Percentiles rank a stretch among this genome's conserved stretches.
These are phyloP conservation scores for Hylyphantes graminicola DNA, from an alignment of 1,140 invertebrate genomes.

Conservation along the genomic window DNA sequence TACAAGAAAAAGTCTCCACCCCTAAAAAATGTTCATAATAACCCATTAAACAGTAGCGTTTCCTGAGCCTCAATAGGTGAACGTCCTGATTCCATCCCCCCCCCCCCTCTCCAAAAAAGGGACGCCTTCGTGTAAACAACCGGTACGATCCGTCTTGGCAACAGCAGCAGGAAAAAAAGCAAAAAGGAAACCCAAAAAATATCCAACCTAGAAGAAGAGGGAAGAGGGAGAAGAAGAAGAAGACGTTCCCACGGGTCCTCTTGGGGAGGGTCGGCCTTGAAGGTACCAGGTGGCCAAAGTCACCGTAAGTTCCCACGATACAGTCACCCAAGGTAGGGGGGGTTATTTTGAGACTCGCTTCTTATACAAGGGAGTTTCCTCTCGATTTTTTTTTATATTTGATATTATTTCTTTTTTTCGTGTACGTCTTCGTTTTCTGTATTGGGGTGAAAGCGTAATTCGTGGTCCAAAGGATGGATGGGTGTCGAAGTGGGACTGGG, in stretches of 20 bases:
- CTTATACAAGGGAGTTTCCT: slow-evolving; percentile 17
- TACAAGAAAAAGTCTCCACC: too few relatives aligned
- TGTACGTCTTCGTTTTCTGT: slow-evolving; percentile 2
- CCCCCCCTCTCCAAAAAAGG: slow-evolving; percentile 1
- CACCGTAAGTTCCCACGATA: slow-evolving; percentile 57
- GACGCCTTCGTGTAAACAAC: slow-evolving; percentile 56
- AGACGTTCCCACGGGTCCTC: slow-evolving; percentile 50
- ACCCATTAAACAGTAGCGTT: neutral
- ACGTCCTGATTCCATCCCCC: slow-evolving; percentile 9
- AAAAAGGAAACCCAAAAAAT: slow-evolving; percentile 16
- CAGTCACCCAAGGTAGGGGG: slow-evolving; percentile 52
- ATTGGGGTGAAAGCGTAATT: neutral
- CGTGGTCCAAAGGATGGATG: too few relatives aligned
- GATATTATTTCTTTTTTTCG: slow-evolving; percentile 67
- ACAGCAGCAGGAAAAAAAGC: slow-evolving; percentile 4
- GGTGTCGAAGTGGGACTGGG: too few relatives aligned
- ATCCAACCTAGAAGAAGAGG: slow-evolving; percentile 10
- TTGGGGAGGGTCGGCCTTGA: slow-evolving; percentile 35
- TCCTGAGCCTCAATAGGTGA: slow-evolving; percentile 35
- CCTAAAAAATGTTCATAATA: too few relatives aligned
- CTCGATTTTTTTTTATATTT: slow-evolving; percentile 27
- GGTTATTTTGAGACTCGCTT: slow-evolving; percentile 30
- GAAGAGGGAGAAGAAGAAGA: slow-evolving; percentile 10
- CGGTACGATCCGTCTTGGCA: slow-evolving; percentile 27
- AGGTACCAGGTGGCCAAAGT: slow-evolving; percentile 60